phyloP scores from a whole-genome alignment of 2,888 invertebrate species.

The Eupithecia tripunctaria region DNA sequence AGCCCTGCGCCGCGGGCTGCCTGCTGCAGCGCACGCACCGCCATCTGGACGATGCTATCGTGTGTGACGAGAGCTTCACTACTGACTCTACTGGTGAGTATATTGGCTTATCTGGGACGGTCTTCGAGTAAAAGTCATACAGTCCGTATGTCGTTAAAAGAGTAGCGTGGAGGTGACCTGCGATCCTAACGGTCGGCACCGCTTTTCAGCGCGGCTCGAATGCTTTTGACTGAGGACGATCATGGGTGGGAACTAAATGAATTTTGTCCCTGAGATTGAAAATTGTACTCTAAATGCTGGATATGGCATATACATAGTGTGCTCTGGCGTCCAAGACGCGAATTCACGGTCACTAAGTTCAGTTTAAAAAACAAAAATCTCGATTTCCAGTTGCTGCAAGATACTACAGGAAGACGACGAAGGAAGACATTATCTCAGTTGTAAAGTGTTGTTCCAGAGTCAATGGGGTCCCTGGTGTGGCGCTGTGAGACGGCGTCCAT shows the following conservation, averaged over 20 bases:
- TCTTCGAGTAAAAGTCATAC: too few relatives aligned
- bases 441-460: constrained; percentile 68
- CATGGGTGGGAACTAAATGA: background rate
- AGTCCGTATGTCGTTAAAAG: too few relatives aligned
- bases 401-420: too few relatives aligned
- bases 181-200: too few relatives aligned
- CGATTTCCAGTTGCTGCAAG: background rate
- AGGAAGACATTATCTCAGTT: too few relatives aligned
- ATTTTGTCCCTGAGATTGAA: background rate
- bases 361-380: background rate
- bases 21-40: constrained; percentile 53
- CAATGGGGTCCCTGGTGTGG: constrained; percentile 86
- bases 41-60: constrained; percentile 53
- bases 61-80: constrained; percentile 85
- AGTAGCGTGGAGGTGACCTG: too few relatives aligned
- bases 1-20: constrained; percentile 79
- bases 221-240: background rate
- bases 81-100: constrained; percentile 81
- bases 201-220: too few relatives aligned
- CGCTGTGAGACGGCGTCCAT: constrained; percentile 85
- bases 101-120: background rate
- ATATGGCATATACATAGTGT: background rate
- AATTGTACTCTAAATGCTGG: background rate
- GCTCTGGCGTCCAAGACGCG: background rate
- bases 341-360: too few relatives aligned